Base-by-base conservation (phyloP, 2,888 invertebrate species). In the Xestobium rufovillosum region DNA sequence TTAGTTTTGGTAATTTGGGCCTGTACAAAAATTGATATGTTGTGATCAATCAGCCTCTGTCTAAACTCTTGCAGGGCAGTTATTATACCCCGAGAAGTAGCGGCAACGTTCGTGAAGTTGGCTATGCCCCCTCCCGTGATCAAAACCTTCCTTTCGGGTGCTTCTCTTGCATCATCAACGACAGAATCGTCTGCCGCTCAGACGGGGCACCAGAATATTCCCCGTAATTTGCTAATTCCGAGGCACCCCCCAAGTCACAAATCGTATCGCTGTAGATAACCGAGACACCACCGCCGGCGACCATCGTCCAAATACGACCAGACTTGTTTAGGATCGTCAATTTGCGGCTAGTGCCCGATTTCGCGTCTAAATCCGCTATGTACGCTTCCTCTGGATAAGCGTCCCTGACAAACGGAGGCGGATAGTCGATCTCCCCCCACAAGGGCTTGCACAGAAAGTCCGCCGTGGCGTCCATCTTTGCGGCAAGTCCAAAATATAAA, bases 1-100 rank as follows among this genome's bases (percentile, higher is more conserved):
- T 99, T 98, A 1, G 98, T 97, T 72, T 98, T 98, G 98, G 62
- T 95, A 99, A 71, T 98, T 98, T 11, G 98, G 98, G 0, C 98
- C 98, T 14, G 96, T 98, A 98, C 97, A 67, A 90, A 99, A 48
- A 99, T 90, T 34, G 85, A 84, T 16, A 97, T 84, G 51, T 89
- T 85, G 66, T 92, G 86, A 52, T 96, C 91, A 1, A 88, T 77
- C 34, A 98, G 71, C 46, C 85, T 82, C 31, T 85, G 82, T 62
- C 92, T 91, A 69, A 83, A 97, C 54, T 95, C 89, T 53, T 90
- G 82, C 9, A 98, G 75, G 0, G 98, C 97, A 11, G 90, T 86
- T 33, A 97, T 95, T 58, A 98, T 99, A 8, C 98, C 98, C 59
- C 95, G 86, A 73, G 99, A 99, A 1, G 98, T 98, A 45, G 96